Conservation (phyloP, 2,888 invertebrate genomes). For the Cheilosia variabilis region DNA sequence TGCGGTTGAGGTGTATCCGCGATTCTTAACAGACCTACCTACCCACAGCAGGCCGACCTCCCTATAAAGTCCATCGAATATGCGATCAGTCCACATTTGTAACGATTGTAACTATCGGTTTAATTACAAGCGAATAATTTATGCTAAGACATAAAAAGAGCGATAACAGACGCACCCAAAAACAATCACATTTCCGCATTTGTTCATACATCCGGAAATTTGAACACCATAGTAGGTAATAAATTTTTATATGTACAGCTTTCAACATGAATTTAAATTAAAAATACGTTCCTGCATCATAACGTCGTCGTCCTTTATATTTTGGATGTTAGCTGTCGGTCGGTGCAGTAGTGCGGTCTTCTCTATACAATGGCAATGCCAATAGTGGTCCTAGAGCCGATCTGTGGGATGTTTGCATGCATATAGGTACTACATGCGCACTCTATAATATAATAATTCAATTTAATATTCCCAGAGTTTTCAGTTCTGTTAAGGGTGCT, state of each 20-base stretch:
- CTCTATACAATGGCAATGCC: slow-evolving; percentile 10
- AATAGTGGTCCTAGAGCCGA: slow-evolving; percentile 26
- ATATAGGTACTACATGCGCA: slow-evolving; percentile 39
- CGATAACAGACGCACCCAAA: slow-evolving; percentile 29
- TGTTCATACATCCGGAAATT: slow-evolving; percentile 66
- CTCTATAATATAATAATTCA: slow-evolving; percentile 70
- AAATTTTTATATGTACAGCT: slow-evolving; percentile 62
- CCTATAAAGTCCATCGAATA: too few relatives aligned
- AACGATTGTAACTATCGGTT: background rate
- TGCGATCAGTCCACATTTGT: too few relatives aligned
- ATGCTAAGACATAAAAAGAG: slow-evolving; percentile 49
- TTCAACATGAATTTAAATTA: slow-evolving; percentile 73
- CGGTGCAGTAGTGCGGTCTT: slow-evolving; percentile 10
- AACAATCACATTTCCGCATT: slow-evolving; percentile 60
- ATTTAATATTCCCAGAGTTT: slow-evolving; percentile 68
- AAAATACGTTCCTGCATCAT: slow-evolving; percentile 67
- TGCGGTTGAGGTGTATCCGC: too few relatives aligned
- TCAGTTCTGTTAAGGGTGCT: slow-evolving; percentile 21
- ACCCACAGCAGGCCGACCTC: too few relatives aligned
- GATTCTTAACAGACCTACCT: too few relatives aligned
- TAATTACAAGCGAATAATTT: slow-evolving; percentile 52
- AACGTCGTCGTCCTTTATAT: slow-evolving; percentile 56
- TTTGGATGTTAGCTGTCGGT: slow-evolving; percentile 48
- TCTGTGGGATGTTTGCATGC: slow-evolving; percentile 41
- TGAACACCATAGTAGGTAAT: slow-evolving; percentile 57